phyloP scores from a whole-genome alignment of 1,140 invertebrate species.

The Anastrepha obliqua region DNA sequence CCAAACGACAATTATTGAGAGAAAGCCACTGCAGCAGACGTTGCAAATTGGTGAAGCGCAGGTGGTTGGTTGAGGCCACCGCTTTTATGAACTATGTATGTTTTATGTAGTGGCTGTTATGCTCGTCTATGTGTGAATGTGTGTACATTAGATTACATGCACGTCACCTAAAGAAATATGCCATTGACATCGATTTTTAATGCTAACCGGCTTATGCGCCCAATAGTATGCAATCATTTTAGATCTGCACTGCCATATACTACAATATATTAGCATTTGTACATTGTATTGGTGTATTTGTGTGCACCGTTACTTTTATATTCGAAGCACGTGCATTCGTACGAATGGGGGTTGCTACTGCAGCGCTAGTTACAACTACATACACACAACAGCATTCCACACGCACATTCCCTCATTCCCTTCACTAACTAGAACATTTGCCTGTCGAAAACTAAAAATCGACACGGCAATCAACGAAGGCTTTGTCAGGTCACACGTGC shows the following conservation, averaged over 20 bases:
- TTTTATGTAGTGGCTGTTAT: background rate
- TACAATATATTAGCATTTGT: background rate
- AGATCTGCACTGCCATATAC: background rate
- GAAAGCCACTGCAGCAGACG: background rate
- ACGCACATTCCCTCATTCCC: background rate
- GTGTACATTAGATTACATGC: background rate
- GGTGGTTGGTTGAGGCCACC: background rate
- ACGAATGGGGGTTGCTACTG: background rate
- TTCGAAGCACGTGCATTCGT: conserved; percentile 49
- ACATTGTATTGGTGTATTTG: background rate
- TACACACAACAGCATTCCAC: background rate
- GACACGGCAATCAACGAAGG: conserved; percentile 54
- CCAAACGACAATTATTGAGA: conserved; percentile 5
- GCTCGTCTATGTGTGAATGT: background rate
- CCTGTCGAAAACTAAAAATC: conserved; percentile 52
- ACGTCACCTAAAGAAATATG: background rate
- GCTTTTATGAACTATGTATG: background rate
- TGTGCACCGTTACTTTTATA: conserved; percentile 5
- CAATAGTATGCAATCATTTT: conserved; percentile 47
- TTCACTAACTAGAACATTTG: conserved; percentile 26
- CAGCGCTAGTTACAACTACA: conserved; percentile 5
- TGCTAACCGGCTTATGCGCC: background rate
- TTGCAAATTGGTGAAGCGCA: background rate
- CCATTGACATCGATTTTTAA: conserved; percentile 48
- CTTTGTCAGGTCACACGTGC: conserved; percentile 38